A percentile compares a stretch with the other conserved stretches of the same genome.
Evolutionary conservation across 1,140 invertebrate genomes (phyloP).

Genomic region (Yoshiicerus persimilis): DNA sequence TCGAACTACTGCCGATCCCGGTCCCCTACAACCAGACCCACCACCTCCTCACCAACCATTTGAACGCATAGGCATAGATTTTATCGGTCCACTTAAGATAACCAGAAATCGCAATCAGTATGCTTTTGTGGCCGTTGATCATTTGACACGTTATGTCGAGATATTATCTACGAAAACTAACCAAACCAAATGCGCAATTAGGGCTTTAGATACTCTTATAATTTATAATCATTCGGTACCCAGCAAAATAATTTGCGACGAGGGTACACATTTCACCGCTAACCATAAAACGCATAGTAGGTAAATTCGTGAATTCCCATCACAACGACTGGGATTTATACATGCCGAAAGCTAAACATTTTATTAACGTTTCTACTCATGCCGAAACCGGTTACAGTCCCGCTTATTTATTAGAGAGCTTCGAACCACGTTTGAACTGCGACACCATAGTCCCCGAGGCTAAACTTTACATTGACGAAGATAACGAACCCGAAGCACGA

Average conservation of each 20-base stretch:
- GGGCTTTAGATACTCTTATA: neutral
- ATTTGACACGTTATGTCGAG: constrained; percentile 51
- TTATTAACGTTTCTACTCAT: neutral
- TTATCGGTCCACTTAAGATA: constrained; percentile 49
- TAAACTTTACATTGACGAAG: no score
- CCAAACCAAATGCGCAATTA: neutral
- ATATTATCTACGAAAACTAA: constrained; percentile 38
- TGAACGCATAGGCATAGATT: constrained; percentile 51
- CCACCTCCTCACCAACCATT: constrained; percentile 38
- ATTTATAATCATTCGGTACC: neutral
- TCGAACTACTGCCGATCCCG: neutral
- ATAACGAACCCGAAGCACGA: neutral
- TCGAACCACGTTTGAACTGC: neutral
- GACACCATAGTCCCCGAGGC: neutral
- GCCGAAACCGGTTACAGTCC: neutral
- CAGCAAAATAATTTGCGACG: neutral
- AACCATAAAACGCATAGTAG: neutral
- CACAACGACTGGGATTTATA: constrained; percentile 15
- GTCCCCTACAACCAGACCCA: neutral
- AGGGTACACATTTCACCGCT: neutral
- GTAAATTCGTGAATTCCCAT: neutral
- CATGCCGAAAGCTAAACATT: neutral
- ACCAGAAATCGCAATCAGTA: constrained; percentile 50
- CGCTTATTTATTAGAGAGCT: neutral
- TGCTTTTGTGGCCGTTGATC: constrained; percentile 47